Evolutionary conservation across 2,888 invertebrate species (phyloP).

Genomic region (Drosophila silvestris): DNA sequence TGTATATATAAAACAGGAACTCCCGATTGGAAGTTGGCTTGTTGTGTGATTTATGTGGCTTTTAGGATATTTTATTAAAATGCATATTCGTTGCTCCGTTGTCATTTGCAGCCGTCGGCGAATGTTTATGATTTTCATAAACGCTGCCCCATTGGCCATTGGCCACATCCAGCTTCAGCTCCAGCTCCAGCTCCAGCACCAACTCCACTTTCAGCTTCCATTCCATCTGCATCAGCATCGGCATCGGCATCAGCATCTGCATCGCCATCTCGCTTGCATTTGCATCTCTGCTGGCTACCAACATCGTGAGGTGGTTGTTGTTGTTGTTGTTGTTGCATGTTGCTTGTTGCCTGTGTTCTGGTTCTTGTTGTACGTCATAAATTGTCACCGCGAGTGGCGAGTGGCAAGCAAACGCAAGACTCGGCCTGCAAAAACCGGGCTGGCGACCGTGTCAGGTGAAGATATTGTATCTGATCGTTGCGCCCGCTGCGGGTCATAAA

Average conservation of each 20-base stretch:
- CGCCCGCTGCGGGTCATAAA: slow-evolving; percentile 71
- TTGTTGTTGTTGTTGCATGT: slow-evolving; percentile 1
- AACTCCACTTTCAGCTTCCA: background rate
- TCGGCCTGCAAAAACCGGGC: background rate
- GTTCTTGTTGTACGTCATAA: slow-evolving; percentile 79
- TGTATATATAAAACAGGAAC: background rate
- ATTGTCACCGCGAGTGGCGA: slow-evolving; percentile 79
- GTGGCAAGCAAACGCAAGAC: slow-evolving; percentile 16
- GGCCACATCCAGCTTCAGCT: background rate
- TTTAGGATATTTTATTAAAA: slow-evolving; percentile 86
- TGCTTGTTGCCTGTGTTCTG: slow-evolving; percentile 19
- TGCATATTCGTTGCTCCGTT: slow-evolving; percentile 86
- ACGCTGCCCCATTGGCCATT: slow-evolving; percentile 67
- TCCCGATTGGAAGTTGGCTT: background rate
- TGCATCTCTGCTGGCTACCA: slow-evolving; percentile 47
- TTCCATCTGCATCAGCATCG: slow-evolving; percentile 31
- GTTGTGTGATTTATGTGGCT: slow-evolving; percentile 85
- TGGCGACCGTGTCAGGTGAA: slow-evolving; percentile 71
- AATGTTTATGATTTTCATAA: slow-evolving; percentile 86
- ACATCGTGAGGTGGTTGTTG: slow-evolving; percentile 34
- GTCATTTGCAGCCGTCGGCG: slow-evolving; percentile 81
- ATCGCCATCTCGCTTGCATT: slow-evolving; percentile 22
- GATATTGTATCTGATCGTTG: slow-evolving; percentile 77
- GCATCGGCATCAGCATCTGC: slow-evolving; percentile 3
- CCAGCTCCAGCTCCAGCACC: background rate